Evolutionary conservation across 2,888 invertebrate species (phyloP), one percentile per base, ranked within the genome.

Genomic region (Dioctria rufipes): DNA sequence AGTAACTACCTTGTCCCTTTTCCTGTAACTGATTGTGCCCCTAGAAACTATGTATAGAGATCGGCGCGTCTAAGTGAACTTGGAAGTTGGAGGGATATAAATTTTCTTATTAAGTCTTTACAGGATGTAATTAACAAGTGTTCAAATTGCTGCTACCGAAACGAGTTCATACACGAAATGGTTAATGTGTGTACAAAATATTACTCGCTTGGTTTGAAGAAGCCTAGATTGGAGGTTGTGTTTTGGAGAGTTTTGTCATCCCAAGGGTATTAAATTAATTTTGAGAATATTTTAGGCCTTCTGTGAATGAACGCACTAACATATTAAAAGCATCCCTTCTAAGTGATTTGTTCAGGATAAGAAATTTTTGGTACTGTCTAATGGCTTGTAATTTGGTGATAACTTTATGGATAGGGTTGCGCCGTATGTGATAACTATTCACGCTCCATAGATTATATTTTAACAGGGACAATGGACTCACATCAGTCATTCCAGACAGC

Each of bases 31-130:
- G 54, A 54, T 73, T 58, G 60, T 73, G 58, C 13, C 51, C 43
- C 73, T 40, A 13, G 51, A 58, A 69, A 73, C 37, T 73, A 58
- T 58, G 73, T 39, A 66, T n/a, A 8, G 58, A 42, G 54, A 49
- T 39, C 51, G 39, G 25, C 49, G 69, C 51, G 69, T 69, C 51
- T 39, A 37, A 4, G 43, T 42, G 9, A 8, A 4, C 11, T 54
- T 54, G n/a, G 54, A 11, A 63, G 63, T 49, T 8, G 77, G 13
- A 43, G 49, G 42, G 43, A 61, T 63, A 77, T 77, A 77, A 63
- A 77, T 77, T 77, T 77, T 77, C 77, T 77, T 77, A 77, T 77
- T 77, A 77, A 77, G 63, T 77, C 77, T 63, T 77, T 77, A 77
- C 77, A 49, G 77, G 49, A 54, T 63, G 77, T 77, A 77, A 77